phyloP scores from a whole-genome alignment of 2,888 invertebrate species.

The Campopleginae sp. region DNA sequence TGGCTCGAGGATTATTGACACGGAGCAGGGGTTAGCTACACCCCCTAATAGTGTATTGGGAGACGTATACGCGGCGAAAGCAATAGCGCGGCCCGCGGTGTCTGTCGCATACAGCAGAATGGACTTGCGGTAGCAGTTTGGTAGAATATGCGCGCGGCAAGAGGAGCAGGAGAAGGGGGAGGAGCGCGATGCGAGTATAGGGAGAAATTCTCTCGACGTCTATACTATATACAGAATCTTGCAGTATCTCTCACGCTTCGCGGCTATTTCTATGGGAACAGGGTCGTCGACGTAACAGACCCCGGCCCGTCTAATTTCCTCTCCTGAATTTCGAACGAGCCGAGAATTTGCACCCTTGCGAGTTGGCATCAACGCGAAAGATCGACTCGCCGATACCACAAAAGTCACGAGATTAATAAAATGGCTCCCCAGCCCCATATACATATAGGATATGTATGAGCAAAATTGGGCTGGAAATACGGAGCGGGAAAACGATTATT shows the following conservation, averaged over 20 bases:
- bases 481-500: slow-evolving; percentile 52
- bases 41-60: slow-evolving; percentile 25
- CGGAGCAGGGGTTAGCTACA: slow-evolving; percentile 39
- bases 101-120: slow-evolving; percentile 32
- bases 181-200: slow-evolving; percentile 27
- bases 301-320: slow-evolving; percentile 83
- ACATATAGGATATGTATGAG: neutral
- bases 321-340: slow-evolving; percentile 83
- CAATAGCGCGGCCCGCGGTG: slow-evolving; percentile 44
- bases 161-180: neutral
- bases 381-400: slow-evolving; percentile 62
- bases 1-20: slow-evolving; percentile 53
- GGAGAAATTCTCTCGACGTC: slow-evolving; percentile 64
- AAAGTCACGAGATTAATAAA: slow-evolving; percentile 66
- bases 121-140: slow-evolving; percentile 49
- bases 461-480: neutral
- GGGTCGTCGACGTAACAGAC: slow-evolving; percentile 67
- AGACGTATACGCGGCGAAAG: slow-evolving; percentile 4
- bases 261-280: slow-evolving; percentile 81
- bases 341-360: slow-evolving; percentile 83
- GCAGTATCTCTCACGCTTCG: slow-evolving; percentile 83
- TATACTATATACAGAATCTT: slow-evolving; percentile 56
- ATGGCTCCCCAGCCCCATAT: slow-evolving; percentile 30
- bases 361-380: slow-evolving; percentile 79
- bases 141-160: slow-evolving; percentile 22